Evolutionary conservation across 2,113 vertebrate genomes (phyloP).

Genomic region (Telmatochromis sp.): DNA sequence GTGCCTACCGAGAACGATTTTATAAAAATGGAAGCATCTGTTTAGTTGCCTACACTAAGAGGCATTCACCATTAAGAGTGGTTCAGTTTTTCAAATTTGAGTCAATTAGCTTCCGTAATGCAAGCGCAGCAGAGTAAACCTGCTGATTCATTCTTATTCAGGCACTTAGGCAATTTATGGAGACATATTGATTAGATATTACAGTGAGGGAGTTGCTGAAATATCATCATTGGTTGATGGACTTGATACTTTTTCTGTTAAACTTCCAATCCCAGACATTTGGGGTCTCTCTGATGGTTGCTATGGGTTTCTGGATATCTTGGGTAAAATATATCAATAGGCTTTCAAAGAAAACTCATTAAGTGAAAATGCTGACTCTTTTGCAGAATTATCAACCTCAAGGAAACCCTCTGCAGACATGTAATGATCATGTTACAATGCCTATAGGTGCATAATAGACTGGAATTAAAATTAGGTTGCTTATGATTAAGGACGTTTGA

Average conservation of each 20-base stretch:
- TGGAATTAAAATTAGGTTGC: not conserved
- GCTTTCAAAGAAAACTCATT: not conserved
- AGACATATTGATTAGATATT: constrained; percentile 25
- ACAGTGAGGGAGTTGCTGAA: not conserved
- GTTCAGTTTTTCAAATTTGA: constrained; percentile 7
- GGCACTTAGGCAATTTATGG: constrained; percentile 1
- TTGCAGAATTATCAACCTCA: not conserved
- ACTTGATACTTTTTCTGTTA: not conserved
- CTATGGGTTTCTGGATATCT: not conserved
- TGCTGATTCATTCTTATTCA: constrained; percentile 17
- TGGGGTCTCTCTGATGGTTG: not conserved
- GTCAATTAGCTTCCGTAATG: constrained; percentile 7
- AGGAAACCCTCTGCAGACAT: not conserved
- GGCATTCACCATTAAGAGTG: not conserved
- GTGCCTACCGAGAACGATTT: not conserved
- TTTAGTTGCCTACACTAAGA: not conserved
- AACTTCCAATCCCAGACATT: not conserved
- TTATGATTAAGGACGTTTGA: not conserved
- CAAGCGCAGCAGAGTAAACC: not conserved
- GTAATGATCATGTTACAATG: not conserved
- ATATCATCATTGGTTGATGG: not conserved
- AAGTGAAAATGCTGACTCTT: not conserved
- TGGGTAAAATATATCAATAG: not conserved
- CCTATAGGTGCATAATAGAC: not conserved
- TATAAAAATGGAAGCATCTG: not conserved